These are phyloP conservation scores for Pao palembangensis DNA, from an alignment of 2,113 vertebrate genomes.

Conservation along the genomic window DNA sequence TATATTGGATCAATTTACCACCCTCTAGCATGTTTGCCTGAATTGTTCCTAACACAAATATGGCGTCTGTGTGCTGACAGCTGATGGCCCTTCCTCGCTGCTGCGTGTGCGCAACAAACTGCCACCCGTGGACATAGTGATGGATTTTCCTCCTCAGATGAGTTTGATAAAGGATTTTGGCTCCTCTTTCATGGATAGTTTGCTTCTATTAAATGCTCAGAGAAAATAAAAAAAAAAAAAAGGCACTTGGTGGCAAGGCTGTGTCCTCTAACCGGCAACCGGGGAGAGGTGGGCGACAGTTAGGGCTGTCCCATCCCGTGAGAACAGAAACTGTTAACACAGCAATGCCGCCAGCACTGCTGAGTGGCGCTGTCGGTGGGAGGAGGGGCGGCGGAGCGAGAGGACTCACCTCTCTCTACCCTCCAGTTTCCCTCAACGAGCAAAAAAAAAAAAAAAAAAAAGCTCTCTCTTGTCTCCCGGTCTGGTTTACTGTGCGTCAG, in stretches of 20 bases:
- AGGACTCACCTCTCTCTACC: slow-evolving; percentile 70
- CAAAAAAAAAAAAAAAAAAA: too few species aligned
- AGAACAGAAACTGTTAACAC: slow-evolving; percentile 76
- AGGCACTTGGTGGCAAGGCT: slow-evolving; percentile 48
- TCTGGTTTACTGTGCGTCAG: slow-evolving; percentile 70
- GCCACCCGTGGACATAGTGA: slow-evolving; percentile 21
- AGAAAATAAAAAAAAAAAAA: slow-evolving; percentile 2
- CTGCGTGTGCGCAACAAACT: slow-evolving; percentile 19
- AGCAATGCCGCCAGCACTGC: slow-evolving; percentile 68
- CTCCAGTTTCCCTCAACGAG: slow-evolving; percentile 69
- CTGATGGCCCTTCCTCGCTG: slow-evolving; percentile 9
- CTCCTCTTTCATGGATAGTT: slow-evolving; percentile 56
- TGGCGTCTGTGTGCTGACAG: slow-evolving; percentile 11
- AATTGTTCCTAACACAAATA: slow-evolving; percentile 12
- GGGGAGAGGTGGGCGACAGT: slow-evolving; percentile 66
- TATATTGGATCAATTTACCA: slow-evolving; percentile 13
- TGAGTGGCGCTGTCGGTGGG: slow-evolving; percentile 67
- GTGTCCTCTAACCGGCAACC: slow-evolving; percentile 49
- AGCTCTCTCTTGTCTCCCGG: too few species aligned
- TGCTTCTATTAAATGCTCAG: slow-evolving; percentile 60
- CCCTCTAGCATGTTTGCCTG: slow-evolving; percentile 17
- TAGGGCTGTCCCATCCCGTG: slow-evolving; percentile 68
- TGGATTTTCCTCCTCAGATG: slow-evolving; percentile 39
- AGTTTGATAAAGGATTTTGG: slow-evolving; percentile 43
- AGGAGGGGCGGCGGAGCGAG: slow-evolving; percentile 58